Evolutionary conservation across 2,113 vertebrate genomes (phyloP).

Genomic region (Ginglymostoma cirratum): DNA sequence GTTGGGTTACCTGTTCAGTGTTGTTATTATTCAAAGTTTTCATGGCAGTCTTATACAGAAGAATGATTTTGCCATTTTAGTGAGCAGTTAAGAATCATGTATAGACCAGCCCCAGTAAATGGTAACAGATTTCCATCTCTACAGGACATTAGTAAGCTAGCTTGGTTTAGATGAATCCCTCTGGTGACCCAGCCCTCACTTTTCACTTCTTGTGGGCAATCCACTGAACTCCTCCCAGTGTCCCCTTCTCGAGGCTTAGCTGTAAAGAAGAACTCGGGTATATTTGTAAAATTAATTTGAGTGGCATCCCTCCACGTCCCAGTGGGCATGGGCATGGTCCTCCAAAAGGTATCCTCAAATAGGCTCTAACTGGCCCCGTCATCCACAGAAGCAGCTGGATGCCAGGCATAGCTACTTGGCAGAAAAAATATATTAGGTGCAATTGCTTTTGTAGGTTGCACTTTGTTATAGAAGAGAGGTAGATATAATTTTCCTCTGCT

Average conservation of each 20-base stretch:
- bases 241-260: background rate
- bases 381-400: background rate
- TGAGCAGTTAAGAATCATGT: background rate
- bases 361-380: background rate
- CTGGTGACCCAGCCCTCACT: background rate
- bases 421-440: background rate
- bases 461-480: background rate
- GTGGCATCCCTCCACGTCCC: background rate
- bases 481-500: background rate
- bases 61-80: background rate
- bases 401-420: background rate
- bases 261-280: background rate
- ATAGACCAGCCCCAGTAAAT: background rate
- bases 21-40: background rate
- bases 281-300: background rate
- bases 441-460: background rate
- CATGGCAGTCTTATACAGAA: background rate
- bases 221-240: background rate
- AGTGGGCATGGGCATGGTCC: background rate
- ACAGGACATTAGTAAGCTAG: background rate
- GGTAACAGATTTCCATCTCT: background rate
- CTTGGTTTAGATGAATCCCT: background rate
- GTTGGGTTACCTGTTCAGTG: background rate
- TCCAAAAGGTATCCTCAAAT: background rate
- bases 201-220: conserved; percentile 2